Percentiles rank a stretch among this genome's conserved stretches.
These are phyloP conservation scores for Physocephala rufipes DNA, from an alignment of 2,888 invertebrate species.

Conservation along the genomic window DNA sequence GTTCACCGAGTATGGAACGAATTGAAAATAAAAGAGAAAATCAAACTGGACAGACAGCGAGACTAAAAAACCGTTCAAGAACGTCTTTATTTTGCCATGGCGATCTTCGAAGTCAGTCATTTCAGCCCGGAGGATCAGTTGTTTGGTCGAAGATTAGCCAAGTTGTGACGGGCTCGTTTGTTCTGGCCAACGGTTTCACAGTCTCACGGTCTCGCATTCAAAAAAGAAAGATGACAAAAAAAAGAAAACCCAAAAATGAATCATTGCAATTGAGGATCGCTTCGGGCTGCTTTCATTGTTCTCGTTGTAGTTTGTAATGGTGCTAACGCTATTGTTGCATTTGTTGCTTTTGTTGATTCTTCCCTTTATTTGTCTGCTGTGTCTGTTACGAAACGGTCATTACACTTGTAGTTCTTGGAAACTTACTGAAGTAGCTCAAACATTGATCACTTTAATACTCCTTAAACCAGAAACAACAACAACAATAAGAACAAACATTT, in stretches of 20 bases:
- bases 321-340: conserved; percentile 19
- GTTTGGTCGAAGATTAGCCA: background rate
- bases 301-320: background rate
- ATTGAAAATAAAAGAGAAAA: no score
- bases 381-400: conserved; percentile 9
- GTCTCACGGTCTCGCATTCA: background rate
- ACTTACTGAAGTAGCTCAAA: conserved; percentile 18
- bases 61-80: no score
- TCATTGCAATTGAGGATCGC: no score
- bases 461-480: background rate
- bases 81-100: conserved; percentile 25
- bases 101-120: background rate
- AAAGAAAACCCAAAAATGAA: no score
- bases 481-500: background rate
- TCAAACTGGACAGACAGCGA: background rate
- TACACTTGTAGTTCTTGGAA: conserved; percentile 36
- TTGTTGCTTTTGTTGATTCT: conserved; percentile 44
- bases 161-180: background rate
- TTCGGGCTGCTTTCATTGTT: background rate
- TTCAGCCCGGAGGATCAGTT: no score
- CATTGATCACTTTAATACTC: background rate
- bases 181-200: background rate
- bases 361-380: conserved; percentile 20
- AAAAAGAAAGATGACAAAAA: no score
- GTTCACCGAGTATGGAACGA: background rate